Evolutionary conservation across 1,140 invertebrate genomes (phyloP).

Genomic region (Drosophila watanabei): DNA sequence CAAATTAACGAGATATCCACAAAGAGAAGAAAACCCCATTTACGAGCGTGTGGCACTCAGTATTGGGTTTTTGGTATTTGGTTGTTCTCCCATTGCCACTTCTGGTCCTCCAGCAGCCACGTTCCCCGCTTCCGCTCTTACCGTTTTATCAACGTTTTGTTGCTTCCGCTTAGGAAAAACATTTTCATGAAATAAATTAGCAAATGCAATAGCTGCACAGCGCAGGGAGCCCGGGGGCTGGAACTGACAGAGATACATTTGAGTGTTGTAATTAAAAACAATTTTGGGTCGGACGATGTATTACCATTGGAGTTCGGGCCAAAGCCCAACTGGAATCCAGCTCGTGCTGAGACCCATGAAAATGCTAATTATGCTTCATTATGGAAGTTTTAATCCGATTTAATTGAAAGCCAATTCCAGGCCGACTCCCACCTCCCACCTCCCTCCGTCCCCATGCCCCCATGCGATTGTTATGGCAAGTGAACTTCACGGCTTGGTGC

Average conservation of each 20-base stretch:
- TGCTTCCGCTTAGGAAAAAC: constrained; percentile 52
- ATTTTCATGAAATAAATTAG: constrained; percentile 43
- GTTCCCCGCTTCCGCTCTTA: constrained; percentile 32
- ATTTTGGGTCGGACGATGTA: constrained; percentile 24
- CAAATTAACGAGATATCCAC: neutral
- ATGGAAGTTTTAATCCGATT: constrained; percentile 61
- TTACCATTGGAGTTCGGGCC: constrained; percentile 27
- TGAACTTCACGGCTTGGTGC: constrained; percentile 71
- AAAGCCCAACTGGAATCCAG: neutral
- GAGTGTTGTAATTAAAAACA: constrained; percentile 49
- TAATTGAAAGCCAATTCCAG: constrained; percentile 71
- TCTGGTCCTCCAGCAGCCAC: constrained; percentile 15
- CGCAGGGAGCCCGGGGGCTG: neutral
- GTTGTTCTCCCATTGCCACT: neutral
- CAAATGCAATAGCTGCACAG: constrained; percentile 19
- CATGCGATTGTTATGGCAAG: constrained; percentile 59
- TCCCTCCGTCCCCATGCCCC: neutral
- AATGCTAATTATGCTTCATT: constrained; percentile 62
- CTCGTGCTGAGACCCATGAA: constrained; percentile 38
- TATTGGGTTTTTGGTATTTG: neutral
- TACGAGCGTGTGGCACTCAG: neutral
- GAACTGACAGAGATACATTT: constrained; percentile 15
- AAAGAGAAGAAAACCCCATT: neutral
- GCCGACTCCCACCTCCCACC: constrained; percentile 9
- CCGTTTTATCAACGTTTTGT: constrained; percentile 47